Evolutionary conservation across 2,797 vertebrate species (phyloP), one percentile per base, ranked within the genome.

Genomic region (Distichodus sexfasciatus): DNA sequence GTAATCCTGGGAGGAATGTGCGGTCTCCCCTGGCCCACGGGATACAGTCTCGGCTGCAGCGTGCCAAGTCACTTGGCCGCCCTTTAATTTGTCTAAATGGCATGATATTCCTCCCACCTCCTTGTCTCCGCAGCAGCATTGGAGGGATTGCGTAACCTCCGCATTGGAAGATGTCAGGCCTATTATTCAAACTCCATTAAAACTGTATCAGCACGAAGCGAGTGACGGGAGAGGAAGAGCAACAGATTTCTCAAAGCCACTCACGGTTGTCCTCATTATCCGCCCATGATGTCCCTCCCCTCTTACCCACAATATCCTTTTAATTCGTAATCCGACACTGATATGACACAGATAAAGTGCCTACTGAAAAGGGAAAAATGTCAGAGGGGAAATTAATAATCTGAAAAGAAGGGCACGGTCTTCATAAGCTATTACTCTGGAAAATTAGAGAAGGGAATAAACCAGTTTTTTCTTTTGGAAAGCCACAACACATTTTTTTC

Each of bases 1-100:
- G 85, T 93, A 93, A 94, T 93, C 91, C 91, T 89, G 74, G 79
- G 84, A 92, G 85, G 91, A 94, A 93, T 94, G 89, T 85, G 79
- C 80, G 87, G 85, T 89, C 82, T 86, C 90, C 84, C 85, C 87
- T 86, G 85, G 81, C 85, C 83, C 71, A 81, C 74, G 78, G 84
- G 80, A 83, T 82, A 82, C 58, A 81, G 83, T 82, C 72, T 84
- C 82, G 72, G 72, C 75, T 57, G 82, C 61, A 80, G 81, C 75
- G 77, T 82, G 79, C 86, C 81, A 84, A 76, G 81, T 85, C 76
- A 86, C 36, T 65, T 76, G 77, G 79, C 57, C 43, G 66, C 77
- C 73, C 72, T 75, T 79, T 81, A 79, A 84, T 79, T 82, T 80
- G 71, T 58, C 79, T 72, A 82, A 81, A 78, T 77, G 74, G 71